These are phyloP conservation scores for Nomada flava DNA, from an alignment of 2,888 invertebrate genomes.

Conservation along the genomic window DNA sequence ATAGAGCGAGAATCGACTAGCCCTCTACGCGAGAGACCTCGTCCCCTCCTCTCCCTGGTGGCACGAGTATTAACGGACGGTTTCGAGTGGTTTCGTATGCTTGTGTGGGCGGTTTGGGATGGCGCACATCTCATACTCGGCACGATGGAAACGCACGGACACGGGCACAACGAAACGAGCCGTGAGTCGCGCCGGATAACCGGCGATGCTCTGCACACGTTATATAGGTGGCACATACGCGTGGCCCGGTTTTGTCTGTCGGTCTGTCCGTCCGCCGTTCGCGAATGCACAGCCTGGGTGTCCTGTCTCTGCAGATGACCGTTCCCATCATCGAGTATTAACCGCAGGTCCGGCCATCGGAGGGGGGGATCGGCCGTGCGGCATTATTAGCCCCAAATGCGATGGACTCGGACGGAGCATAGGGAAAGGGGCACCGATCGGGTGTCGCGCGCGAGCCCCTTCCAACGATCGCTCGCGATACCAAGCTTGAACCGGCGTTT, in stretches of 20 bases:
- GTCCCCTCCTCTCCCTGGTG: conserved; percentile 56
- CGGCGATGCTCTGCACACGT: conserved; percentile 55
- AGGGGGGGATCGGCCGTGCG: conserved; percentile 74
- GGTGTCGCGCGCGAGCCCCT: conserved; percentile 48
- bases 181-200: conserved; percentile 54
- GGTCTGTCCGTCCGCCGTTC: conserved; percentile 70
- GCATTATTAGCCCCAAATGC: conserved; percentile 84
- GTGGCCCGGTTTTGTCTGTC: conserved; percentile 81
- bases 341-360: conserved; percentile 81
- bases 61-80: conserved; percentile 78
- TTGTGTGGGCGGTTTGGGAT: conserved; percentile 72
- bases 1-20: not conserved
- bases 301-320: conserved; percentile 84
- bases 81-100: conserved; percentile 77
- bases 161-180: conserved; percentile 33
- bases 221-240: conserved; percentile 78
- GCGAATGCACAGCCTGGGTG: conserved; percentile 74
- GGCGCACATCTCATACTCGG: conserved; percentile 72
- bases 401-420: conserved; percentile 76
- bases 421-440: conserved; percentile 24
- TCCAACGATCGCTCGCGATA: conserved; percentile 29
- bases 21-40: conserved; percentile 49
- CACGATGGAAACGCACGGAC: conserved; percentile 62
- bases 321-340: conserved; percentile 85
- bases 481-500: conserved; percentile 6